Conservation (phyloP, 2,888 invertebrate genomes). For the Protonemura montana region DNA sequence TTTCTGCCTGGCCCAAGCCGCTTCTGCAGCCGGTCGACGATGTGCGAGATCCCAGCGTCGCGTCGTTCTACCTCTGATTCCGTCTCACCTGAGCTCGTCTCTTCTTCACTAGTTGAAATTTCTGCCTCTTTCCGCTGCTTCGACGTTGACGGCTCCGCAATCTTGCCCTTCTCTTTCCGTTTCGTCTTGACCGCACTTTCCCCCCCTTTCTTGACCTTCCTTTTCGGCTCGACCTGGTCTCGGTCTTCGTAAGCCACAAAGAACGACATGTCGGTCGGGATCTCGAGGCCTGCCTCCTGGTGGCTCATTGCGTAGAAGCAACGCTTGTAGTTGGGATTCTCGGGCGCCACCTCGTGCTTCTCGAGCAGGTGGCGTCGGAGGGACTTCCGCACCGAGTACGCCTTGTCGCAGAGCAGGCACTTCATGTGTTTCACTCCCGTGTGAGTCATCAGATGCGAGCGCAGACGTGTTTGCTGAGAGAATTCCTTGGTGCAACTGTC, state of each 20-base stretch:
- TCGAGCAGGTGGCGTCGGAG: conserved; percentile 62
- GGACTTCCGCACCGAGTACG: conserved; percentile 61
- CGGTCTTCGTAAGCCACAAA: conserved; percentile 22
- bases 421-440: conserved; percentile 60
- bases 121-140: background rate
- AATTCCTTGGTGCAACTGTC: conserved; percentile 51
- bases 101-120: background rate
- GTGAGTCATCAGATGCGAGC: conserved; percentile 63
- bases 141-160: conserved; percentile 29
- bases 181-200: background rate
- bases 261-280: conserved; percentile 47
- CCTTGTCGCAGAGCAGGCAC: conserved; percentile 64
- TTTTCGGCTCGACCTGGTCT: background rate
- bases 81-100: background rate
- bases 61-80: background rate
- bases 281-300: conserved; percentile 52
- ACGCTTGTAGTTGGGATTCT: conserved; percentile 50
- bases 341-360: conserved; percentile 56
- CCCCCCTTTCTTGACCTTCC: background rate
- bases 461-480: conserved; percentile 50
- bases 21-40: conserved; percentile 25
- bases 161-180: background rate
- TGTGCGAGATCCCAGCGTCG: conserved; percentile 7
- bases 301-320: conserved; percentile 52
- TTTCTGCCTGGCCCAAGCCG: conserved; percentile 42